Conservation (phyloP, 2,113 vertebrate species). For the Taxidea taxus region DNA sequence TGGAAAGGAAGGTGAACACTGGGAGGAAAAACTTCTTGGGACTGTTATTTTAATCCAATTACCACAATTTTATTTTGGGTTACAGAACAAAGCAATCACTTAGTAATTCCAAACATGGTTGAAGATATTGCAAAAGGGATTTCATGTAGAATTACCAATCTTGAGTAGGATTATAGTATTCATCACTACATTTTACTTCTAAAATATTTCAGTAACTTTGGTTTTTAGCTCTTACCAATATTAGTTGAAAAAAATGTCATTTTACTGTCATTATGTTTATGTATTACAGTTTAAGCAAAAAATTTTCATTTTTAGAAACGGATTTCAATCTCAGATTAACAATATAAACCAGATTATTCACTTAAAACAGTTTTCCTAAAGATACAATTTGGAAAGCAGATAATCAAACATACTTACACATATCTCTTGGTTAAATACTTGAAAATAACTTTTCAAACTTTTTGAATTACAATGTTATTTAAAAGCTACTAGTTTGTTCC, state of each 20-base stretch:
- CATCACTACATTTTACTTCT: neutral
- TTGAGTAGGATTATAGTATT: neutral
- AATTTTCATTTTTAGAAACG: neutral
- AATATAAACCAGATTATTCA: neutral
- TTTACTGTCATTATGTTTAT: neutral
- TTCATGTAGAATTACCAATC: neutral
- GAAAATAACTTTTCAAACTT: neutral
- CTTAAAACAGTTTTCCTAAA: neutral
- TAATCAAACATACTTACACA: neutral
- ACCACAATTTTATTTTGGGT: neutral
- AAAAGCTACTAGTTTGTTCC: neutral
- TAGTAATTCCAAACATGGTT: neutral
- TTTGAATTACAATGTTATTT: neutral
- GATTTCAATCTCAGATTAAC: neutral
- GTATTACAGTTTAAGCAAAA: neutral
- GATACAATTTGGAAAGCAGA: neutral
- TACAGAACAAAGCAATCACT: neutral
- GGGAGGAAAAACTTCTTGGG: neutral
- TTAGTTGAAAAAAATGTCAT: neutral
- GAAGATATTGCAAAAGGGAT: neutral
- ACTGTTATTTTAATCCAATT: neutral
- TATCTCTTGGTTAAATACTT: neutral
- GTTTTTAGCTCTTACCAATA: neutral
- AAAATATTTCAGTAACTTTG: constrained; percentile 21
- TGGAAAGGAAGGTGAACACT: neutral